Percentiles rank a stretch among this genome's conserved stretches.
Conservation (phyloP, 2,888 invertebrate genomes). For the Mythimna ferrago region DNA sequence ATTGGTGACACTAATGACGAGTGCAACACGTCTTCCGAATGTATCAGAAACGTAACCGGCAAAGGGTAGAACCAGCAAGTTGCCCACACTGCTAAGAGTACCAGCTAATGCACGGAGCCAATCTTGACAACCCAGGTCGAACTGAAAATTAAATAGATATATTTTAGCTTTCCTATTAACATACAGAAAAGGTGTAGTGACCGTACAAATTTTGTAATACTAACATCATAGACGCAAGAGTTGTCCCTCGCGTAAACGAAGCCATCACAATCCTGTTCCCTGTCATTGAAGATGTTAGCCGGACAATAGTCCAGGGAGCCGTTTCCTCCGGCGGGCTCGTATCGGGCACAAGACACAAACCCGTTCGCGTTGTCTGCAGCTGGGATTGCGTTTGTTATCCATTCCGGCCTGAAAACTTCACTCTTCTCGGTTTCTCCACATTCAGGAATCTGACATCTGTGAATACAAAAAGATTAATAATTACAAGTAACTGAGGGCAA, state of each 20-base stretch:
- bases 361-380: slow-evolving; percentile 68
- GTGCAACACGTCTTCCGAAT: slow-evolving; percentile 88
- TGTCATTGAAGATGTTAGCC: slow-evolving; percentile 69
- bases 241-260: slow-evolving; percentile 80
- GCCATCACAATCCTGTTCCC: slow-evolving; percentile 70
- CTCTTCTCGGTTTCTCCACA: slow-evolving; percentile 83
- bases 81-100: slow-evolving; percentile 93
- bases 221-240: slow-evolving; percentile 83
- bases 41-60: slow-evolving; percentile 93
- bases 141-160: slow-evolving; percentile 83
- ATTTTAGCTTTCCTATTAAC: neutral
- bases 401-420: slow-evolving; percentile 77
- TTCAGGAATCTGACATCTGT: slow-evolving; percentile 88
- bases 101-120: slow-evolving; percentile 94
- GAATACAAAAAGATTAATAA: neutral
- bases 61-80: slow-evolving; percentile 92
- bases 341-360: slow-evolving; percentile 86
- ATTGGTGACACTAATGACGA: slow-evolving; percentile 85
- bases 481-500: too few species aligned
- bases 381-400: slow-evolving; percentile 87
- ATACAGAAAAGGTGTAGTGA: neutral
- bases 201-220: slow-evolving; percentile 50
- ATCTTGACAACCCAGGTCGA: slow-evolving; percentile 91
- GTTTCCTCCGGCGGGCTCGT: slow-evolving; percentile 67
- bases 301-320: slow-evolving; percentile 77